Evolutionary conservation across 2,888 invertebrate species (phyloP).

Genomic region (Adelognathus sp.): DNA sequence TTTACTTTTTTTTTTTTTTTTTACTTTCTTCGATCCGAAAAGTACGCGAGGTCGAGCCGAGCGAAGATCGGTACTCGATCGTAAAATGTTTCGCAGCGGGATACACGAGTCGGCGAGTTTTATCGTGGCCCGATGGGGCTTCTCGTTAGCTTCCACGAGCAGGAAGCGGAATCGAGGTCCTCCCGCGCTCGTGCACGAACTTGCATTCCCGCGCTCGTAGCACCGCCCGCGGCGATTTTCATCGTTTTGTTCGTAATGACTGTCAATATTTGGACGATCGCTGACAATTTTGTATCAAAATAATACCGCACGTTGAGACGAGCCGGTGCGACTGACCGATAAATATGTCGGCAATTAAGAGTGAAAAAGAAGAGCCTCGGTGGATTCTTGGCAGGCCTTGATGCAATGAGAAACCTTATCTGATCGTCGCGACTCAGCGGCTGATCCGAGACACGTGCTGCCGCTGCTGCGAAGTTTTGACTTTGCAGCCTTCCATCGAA

Average conservation of each 20-base stretch:
- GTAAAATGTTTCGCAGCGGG: constrained; percentile 77
- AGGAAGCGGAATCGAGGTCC: constrained; percentile 72
- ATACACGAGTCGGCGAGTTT: constrained; percentile 70
- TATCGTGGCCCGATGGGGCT: constrained; percentile 72
- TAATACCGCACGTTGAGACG: too few species aligned
- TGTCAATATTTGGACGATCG: constrained; percentile 53
- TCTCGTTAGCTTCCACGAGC: constrained; percentile 74
- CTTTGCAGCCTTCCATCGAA: constrained; percentile 69
- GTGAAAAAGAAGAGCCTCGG: constrained; percentile 25
- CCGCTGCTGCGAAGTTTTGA: too few species aligned
- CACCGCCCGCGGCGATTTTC: constrained; percentile 13
- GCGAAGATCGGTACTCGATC: constrained; percentile 63
- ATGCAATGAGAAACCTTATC: constrained; percentile 73
- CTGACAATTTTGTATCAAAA: constrained; percentile 45
- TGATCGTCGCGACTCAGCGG: constrained; percentile 63
- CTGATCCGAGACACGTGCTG: constrained; percentile 74
- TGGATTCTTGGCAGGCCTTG: constrained; percentile 24
- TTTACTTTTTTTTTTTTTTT: neutral
- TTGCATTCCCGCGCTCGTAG: constrained; percentile 53
- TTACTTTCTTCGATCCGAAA: constrained; percentile 48
- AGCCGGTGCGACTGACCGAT: constrained; percentile 28
- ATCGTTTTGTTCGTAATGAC: constrained; percentile 44
- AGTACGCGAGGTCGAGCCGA: constrained; percentile 41
- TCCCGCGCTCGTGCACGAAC: constrained; percentile 55
- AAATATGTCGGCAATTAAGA: constrained; percentile 44